Conservation (phyloP, 2,797 vertebrate genomes). For the Gastrophryne carolinensis region DNA sequence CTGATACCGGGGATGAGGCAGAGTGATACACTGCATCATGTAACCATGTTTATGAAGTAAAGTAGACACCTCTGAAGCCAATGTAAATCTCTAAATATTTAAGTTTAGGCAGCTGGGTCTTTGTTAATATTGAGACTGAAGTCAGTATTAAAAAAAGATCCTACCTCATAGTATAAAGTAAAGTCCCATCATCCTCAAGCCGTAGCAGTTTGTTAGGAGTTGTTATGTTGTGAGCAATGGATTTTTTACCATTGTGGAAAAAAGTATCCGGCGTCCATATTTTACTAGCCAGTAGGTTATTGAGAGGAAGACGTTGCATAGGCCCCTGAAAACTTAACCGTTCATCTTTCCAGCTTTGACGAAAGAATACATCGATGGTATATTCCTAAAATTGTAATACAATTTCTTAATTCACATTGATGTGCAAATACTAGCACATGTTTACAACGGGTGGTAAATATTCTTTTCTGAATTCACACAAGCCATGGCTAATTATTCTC, state of each 20-base stretch:
- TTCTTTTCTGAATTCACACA: neutral
- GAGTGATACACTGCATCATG: too few relatives aligned
- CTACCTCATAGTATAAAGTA: conserved; percentile 96
- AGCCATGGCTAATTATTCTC: too few relatives aligned
- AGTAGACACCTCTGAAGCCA: too few relatives aligned
- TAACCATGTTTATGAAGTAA: too few relatives aligned
- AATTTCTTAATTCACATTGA: too few relatives aligned
- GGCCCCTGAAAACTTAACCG: conserved; percentile 83
- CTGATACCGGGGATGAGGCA: too few relatives aligned
- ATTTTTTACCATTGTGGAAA: conserved; percentile 89
- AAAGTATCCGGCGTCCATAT: conserved; percentile 90
- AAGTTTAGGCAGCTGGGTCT: too few relatives aligned
- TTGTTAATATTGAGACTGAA: neutral
- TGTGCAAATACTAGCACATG: too few relatives aligned
- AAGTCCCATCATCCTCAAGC: conserved; percentile 81
- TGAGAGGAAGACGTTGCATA: conserved; percentile 83
- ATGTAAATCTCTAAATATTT: too few relatives aligned
- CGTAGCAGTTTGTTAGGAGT: conserved; percentile 86
- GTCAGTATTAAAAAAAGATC: neutral
- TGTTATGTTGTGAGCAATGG: conserved; percentile 88
- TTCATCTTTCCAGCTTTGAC: conserved; percentile 89
- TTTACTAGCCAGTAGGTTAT: conserved; percentile 85
- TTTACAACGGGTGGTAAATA: neutral
- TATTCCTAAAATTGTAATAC: conserved; percentile 84
- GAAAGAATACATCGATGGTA: conserved; percentile 88